Conservation (phyloP, 2,113 vertebrate species). For the Pelecanoides urinatrix region DNA sequence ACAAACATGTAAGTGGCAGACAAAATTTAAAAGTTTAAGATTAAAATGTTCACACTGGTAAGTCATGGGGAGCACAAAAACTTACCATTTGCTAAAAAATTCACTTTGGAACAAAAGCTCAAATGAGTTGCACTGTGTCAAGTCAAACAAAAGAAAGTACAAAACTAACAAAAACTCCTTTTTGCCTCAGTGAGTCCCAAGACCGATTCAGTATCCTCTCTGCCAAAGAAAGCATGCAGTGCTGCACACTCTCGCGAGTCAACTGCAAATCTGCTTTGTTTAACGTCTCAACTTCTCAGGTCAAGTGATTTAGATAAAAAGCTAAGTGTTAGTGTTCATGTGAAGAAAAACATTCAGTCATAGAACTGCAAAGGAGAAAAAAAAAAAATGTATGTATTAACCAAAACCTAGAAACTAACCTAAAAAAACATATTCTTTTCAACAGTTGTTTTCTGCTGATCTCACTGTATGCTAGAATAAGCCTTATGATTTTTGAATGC, state of each 20-base stretch:
- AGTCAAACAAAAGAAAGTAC: conserved; percentile 10
- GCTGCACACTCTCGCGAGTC: neutral
- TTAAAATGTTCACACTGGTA: neutral
- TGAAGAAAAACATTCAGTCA: neutral
- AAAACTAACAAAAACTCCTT: conserved; percentile 26
- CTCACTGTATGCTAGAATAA: neutral
- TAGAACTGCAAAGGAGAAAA: neutral
- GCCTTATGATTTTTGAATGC: neutral
- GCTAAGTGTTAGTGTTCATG: neutral
- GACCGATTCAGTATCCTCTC: neutral
- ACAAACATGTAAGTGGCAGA: neutral
- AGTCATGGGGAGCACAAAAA: neutral
- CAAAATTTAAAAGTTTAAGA: neutral
- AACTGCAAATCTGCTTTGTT: neutral
- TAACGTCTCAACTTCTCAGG: neutral
- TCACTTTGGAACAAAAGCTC: conserved; percentile 12
- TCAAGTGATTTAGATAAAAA: conserved; percentile 30
- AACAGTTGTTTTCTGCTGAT: neutral
- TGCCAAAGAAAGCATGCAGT: neutral
- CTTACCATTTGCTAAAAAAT: neutral
- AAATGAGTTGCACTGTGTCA: neutral
- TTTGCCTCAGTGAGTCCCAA: conserved; percentile 15
- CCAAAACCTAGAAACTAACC: neutral
- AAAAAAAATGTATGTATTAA: neutral
- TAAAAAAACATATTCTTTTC: neutral